These are phyloP conservation scores for Esox masquinongy DNA, from an alignment of 2,797 vertebrate species.

Conservation along the genomic window DNA sequence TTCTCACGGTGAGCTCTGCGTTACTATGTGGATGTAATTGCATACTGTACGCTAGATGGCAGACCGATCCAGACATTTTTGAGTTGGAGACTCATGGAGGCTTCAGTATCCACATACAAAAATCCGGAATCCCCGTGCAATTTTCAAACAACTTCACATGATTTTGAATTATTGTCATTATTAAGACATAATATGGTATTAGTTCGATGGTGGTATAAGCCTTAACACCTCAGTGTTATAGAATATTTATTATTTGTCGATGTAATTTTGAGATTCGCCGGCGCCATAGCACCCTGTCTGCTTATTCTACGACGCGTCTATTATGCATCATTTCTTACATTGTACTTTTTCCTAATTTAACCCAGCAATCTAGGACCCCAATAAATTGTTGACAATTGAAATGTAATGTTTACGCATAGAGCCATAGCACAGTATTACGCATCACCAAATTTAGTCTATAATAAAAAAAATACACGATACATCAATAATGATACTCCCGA, in stretches of 20 bases:
- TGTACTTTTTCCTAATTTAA: conserved; percentile 45
- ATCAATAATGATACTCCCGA: conserved; percentile 42
- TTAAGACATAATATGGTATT: conserved; percentile 66
- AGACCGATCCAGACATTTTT: conserved; percentile 92
- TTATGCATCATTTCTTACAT: conserved; percentile 48
- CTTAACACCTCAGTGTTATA: conserved; percentile 51
- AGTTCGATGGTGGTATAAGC: conserved; percentile 47
- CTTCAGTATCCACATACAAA: conserved; percentile 67
- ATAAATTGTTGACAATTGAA: conserved; percentile 57
- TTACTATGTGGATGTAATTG: conserved; percentile 74
- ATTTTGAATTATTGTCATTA: conserved; percentile 73
- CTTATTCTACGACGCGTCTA: conserved; percentile 35
- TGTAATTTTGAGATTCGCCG: conserved; percentile 49
- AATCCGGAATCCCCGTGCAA: conserved; percentile 74
- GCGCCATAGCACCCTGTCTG: conserved; percentile 48
- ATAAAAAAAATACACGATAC: conserved; percentile 42
- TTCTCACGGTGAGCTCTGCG: conserved; percentile 53
- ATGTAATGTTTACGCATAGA: conserved; percentile 43
- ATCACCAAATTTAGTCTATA: conserved; percentile 57
- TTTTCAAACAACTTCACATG: conserved; percentile 72
- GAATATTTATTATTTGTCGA: conserved; percentile 50
- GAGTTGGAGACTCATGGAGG: conserved; percentile 60
- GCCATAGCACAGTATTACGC: conserved; percentile 69
- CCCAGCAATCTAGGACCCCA: conserved; percentile 49
- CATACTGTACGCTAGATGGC: conserved; percentile 97